Evolutionary conservation across 2,888 invertebrate species (phyloP).

Genomic region (Zhengitettix transpicula): DNA sequence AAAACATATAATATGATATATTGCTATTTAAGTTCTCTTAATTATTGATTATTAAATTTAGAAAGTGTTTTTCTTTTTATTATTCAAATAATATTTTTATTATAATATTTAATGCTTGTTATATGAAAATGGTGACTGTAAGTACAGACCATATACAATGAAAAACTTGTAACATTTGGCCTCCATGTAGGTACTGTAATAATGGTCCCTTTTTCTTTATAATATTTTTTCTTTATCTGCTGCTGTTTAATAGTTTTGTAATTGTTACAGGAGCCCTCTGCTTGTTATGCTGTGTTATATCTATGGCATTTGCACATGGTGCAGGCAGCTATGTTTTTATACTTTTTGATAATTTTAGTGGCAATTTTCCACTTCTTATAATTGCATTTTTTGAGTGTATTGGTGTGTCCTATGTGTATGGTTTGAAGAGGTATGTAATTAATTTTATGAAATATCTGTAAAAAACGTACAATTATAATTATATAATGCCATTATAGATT

Average conservation of each 20-base stretch:
- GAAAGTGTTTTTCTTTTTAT: no score
- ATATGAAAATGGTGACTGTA: no score
- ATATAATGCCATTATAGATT: background rate
- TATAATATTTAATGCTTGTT: no score
- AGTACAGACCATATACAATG: no score
- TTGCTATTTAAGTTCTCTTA: no score
- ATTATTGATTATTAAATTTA: no score
- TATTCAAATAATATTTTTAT: no score
- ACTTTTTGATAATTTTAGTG: conserved; percentile 85
- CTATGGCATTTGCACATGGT: conserved; percentile 83
- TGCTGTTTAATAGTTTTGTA: background rate
- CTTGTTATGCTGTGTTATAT: conserved; percentile 61
- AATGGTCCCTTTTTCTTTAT: no score
- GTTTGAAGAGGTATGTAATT: conserved; percentile 56
- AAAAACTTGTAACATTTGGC: no score
- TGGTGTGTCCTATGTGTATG: conserved; percentile 86
- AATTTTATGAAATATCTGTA: background rate
- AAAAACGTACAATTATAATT: background rate
- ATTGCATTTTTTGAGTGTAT: conserved; percentile 87
- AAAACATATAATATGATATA: no score
- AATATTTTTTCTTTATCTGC: no score
- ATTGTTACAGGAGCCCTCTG: conserved; percentile 43
- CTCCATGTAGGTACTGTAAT: no score
- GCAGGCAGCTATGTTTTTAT: conserved; percentile 88
- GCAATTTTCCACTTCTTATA: conserved; percentile 79